Evolutionary conservation across 2,797 vertebrate genomes (phyloP).

Genomic region (Peromyscus aztecus): DNA sequence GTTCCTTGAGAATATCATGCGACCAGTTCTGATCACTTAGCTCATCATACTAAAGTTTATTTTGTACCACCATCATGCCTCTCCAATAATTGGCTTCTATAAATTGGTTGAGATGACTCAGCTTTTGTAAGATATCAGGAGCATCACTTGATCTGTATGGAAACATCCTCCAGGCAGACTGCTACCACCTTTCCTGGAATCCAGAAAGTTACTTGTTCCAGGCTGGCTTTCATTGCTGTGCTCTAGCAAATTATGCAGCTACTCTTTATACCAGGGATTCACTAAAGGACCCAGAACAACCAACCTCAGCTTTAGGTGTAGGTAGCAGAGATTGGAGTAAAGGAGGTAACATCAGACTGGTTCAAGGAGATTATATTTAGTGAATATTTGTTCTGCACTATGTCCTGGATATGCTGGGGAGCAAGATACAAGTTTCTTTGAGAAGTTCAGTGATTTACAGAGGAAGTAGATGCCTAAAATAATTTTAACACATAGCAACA

Average conservation of each 20-base stretch:
- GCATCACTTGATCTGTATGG: background rate
- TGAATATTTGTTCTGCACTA: conserved; percentile 12
- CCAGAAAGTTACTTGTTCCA: background rate
- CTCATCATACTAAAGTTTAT: background rate
- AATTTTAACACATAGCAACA: background rate
- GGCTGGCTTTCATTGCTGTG: background rate
- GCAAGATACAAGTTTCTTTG: background rate
- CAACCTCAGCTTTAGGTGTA: background rate
- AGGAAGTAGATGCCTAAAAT: background rate
- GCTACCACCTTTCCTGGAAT: background rate
- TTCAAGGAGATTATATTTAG: background rate
- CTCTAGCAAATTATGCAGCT: background rate
- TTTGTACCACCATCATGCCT: background rate
- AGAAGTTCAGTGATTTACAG: background rate
- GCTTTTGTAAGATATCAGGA: background rate
- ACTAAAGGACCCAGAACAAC: background rate
- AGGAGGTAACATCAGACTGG: background rate
- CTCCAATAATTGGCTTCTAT: background rate
- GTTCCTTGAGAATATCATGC: background rate
- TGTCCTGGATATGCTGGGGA: background rate
- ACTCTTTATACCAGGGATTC: background rate
- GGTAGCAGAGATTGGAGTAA: background rate
- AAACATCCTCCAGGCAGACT: background rate
- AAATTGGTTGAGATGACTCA: background rate
- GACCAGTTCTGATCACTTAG: background rate